Evolutionary conservation across 2,113 vertebrate genomes (phyloP), one percentile per base, ranked within the genome.

Genomic region (Sialia sialis): DNA sequence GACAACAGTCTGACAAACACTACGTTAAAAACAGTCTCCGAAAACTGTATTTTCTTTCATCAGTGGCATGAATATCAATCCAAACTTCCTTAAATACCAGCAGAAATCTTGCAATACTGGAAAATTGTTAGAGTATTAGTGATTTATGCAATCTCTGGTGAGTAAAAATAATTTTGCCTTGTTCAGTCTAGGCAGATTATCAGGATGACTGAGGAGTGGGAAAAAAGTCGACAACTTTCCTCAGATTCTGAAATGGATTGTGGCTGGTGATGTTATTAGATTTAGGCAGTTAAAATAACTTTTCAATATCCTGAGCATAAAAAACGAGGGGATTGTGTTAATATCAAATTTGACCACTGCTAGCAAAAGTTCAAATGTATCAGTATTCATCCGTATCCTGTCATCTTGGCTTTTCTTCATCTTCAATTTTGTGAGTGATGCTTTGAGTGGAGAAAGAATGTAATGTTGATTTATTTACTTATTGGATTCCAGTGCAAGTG

Each of bases 281-380:
- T 58, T 86, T 77, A 83, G 82, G 44, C 56, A 94, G 63, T 87
- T 87, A 92, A 96, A 96, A 96, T 77, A 95, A 85, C 60, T 93
- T 87, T 93, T 90, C 80, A 92, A 56, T 80, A 87, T 75, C 92
- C 54, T 62, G 29, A 87, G 43, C 25, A 49, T 70, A 87, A 93
- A n/a, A 87, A 86, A 95, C 82, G 69, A 68, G 67, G 17, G 5
- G 55, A 54, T 30, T 79, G 25, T 88, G 41, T 95, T 94, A 86
- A 78, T 92, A 87, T 92, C 54, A 92, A 95, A 92, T 52, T 64
- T 86, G 51, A 78, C 64, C 87, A 48, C 32, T 69, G 54, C 43
- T 76, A 88, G 60, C 34, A 49, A 79, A 92, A 94, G 58, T 91
- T 97, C 66, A 86, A 68, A 80, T 46, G 16, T 75, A 74, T 85